Evolutionary conservation across 2,888 invertebrate species (phyloP).

Genomic region (Watsonalla cultraria): DNA sequence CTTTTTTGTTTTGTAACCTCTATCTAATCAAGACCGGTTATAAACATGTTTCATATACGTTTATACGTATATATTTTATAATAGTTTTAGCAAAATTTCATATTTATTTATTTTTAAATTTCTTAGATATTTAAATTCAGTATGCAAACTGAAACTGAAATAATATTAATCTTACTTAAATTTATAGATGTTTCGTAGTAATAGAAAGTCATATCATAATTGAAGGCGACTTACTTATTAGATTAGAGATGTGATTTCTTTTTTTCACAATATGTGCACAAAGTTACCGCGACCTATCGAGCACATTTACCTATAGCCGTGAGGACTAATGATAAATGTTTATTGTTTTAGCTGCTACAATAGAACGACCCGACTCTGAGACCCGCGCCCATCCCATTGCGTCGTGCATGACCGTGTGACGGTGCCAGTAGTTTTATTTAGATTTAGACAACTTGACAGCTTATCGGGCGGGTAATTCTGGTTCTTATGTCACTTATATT

Average conservation of each 20-base stretch:
- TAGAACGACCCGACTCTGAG: slow-evolving; percentile 88
- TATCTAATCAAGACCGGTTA: no score
- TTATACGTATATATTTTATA: no score
- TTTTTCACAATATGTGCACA: neutral
- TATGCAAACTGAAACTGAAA: no score
- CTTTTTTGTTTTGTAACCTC: no score
- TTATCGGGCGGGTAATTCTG: slow-evolving; percentile 26
- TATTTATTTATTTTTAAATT: no score
- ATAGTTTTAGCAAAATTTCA: no score
- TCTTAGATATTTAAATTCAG: no score
- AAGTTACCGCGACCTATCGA: slow-evolving; percentile 2
- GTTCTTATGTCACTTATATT: slow-evolving; percentile 14
- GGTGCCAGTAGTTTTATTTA: slow-evolving; percentile 39
- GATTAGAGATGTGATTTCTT: neutral
- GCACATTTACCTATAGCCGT: slow-evolving; percentile 6
- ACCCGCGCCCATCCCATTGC: slow-evolving; percentile 49
- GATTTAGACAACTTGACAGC: slow-evolving; percentile 39
- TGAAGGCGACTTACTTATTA: no score
- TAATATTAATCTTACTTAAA: no score
- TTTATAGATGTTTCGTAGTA: no score
- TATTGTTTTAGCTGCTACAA: slow-evolving; percentile 87
- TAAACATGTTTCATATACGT: no score
- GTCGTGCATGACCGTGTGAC: slow-evolving; percentile 61
- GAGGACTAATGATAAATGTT: slow-evolving; percentile 39
- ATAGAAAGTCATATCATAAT: no score